phyloP scores from a whole-genome alignment of 2,797 vertebrate genomes.

The Crax fasciolata region DNA sequence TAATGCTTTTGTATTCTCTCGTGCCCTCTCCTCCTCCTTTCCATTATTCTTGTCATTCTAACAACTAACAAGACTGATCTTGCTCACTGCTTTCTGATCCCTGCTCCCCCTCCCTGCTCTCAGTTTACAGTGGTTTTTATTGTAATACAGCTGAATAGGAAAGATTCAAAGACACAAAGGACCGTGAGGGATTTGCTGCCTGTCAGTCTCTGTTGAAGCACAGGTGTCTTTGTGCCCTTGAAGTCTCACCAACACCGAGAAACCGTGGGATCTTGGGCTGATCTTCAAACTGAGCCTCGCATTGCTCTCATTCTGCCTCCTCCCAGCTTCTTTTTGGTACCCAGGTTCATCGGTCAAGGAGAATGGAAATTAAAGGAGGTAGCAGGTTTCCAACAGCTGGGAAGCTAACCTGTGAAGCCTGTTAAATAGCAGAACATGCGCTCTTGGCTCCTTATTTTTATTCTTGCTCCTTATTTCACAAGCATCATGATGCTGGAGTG shows the following conservation, averaged over 20 bases:
- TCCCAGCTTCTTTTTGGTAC: not conserved
- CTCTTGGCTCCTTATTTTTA: not conserved
- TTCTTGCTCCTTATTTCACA: not conserved
- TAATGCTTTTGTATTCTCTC: not conserved
- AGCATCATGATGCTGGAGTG: not conserved
- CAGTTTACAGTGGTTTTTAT: not conserved
- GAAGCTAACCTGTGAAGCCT: not conserved
- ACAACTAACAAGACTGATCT: constrained; percentile 8
- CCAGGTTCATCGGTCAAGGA: rapidly evolving
- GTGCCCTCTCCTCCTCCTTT: constrained; percentile 49
- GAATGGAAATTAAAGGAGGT: not conserved
- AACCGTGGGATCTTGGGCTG: not conserved
- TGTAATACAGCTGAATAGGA: not conserved
- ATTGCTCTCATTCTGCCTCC: rapidly evolving
- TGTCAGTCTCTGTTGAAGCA: not conserved
- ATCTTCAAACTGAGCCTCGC: not conserved
- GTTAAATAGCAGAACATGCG: not conserved
- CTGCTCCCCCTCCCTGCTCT: not conserved
- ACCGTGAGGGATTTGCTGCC: not conserved
- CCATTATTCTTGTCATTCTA: constrained; percentile 28
- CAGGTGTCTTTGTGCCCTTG: not conserved
- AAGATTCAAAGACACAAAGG: not conserved
- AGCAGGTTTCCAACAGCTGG: not conserved
- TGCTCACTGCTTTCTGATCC: not conserved
- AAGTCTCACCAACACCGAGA: not conserved